phyloP scores from a whole-genome alignment of 1,140 invertebrate species.

The Pentalonia nigronervosa region DNA sequence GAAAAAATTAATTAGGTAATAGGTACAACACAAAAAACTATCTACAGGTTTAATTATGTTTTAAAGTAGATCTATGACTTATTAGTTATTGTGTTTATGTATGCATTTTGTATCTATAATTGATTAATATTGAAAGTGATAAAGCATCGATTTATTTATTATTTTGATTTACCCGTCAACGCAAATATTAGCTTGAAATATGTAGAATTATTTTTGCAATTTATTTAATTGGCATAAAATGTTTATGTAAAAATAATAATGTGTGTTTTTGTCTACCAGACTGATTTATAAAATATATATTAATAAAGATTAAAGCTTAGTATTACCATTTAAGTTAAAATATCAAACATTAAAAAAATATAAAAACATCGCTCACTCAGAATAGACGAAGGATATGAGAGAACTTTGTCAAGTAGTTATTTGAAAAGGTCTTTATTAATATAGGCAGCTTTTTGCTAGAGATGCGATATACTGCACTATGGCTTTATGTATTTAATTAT shows the following conservation, averaged over 20 bases:
- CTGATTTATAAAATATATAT: neutral
- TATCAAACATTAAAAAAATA: constrained; percentile 6
- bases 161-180: neutral
- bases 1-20: neutral
- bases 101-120: neutral
- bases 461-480: neutral
- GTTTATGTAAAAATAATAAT: neutral
- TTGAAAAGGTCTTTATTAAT: constrained; percentile 4
- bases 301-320: neutral
- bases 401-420: constrained; percentile 16
- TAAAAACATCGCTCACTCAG: neutral
- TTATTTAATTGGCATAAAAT: neutral
- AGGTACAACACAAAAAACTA: neutral
- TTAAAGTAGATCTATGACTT: neutral
- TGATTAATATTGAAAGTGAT: neutral
- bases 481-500: neutral
- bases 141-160: neutral
- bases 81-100: neutral
- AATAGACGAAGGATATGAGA: neutral
- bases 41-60: neutral
- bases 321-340: constrained; percentile 18
- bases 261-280: neutral
- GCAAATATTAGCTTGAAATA: neutral
- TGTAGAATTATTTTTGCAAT: neutral
- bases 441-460: neutral